Evolutionary conservation across 2,888 invertebrate species (phyloP).

Genomic region (Napeogenes inachia): DNA sequence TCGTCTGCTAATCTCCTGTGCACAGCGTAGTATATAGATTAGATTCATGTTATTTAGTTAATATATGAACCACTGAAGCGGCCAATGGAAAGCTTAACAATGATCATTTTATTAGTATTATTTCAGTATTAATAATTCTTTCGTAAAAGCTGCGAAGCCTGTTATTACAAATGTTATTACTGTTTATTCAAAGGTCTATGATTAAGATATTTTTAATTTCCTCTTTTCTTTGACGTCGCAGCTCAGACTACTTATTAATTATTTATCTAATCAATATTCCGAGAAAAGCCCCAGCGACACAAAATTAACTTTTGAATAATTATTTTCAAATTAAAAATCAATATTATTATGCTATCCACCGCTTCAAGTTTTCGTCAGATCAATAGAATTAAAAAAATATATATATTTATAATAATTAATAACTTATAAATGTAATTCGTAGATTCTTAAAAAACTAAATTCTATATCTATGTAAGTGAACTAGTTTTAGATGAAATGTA

Average conservation of each 20-base stretch:
- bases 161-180: constrained; percentile 6
- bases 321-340: no score
- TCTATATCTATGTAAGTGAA: constrained; percentile 22
- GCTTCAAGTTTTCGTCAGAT: no score
- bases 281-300: no score
- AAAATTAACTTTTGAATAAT: no score
- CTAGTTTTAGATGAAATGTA: constrained; percentile 10
- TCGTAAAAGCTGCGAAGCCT: constrained; percentile 25
- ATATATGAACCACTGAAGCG: constrained; percentile 10
- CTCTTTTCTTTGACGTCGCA: neutral
- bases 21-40: constrained; percentile 35
- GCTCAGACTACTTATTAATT: neutral
- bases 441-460: constrained; percentile 7
- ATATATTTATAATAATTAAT: neutral
- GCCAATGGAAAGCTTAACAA: constrained; percentile 18
- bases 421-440: neutral
- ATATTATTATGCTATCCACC: no score
- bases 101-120: constrained; percentile 29
- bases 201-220: neutral
- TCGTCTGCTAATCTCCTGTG: constrained; percentile 89
- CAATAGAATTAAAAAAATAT: no score
- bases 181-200: neutral
- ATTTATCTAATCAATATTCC: no score
- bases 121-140: constrained; percentile 7
- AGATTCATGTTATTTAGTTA: constrained; percentile 3